Base-by-base conservation (phyloP, 2,113 vertebrate species). In the Periophthalmodon schlosseri region DNA sequence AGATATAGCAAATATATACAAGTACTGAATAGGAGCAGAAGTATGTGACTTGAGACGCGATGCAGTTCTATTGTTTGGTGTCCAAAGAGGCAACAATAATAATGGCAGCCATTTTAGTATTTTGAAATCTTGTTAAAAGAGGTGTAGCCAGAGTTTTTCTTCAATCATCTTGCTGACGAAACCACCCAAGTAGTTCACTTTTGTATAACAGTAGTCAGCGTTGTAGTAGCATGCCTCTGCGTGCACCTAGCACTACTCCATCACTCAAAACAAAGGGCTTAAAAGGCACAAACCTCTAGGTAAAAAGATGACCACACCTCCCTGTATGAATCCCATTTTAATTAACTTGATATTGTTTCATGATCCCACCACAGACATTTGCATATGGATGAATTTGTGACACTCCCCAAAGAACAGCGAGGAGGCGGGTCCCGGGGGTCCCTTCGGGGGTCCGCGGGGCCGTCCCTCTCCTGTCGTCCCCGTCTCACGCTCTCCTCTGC, bases 241-340 rank as follows among this genome's bases (percentile, higher is more conserved):
- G 78, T 90, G 81, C 86, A 84, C 83, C 67, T 52, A 79, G 76
- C 84, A 84, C 80, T 87, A 84, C 76, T 81, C 69, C 76, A 56
- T 84, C 81, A 84, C 70, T 81, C 73, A 82, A 88, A 88, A 87
- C 88, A 89, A 92, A 93, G 92, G 93, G 91, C 93, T 93, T 84
- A 86, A 87, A 82, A 86, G 90, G 92, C 87, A 91, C 90, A 88
- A 81, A 91, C 88, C 87, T 88, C 87, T 75, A 64, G 72, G 67
- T 57, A 23, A 61, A 39, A 63, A 65, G 72, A 82, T 44, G 39
- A 80, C 69, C 75, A 56, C 74, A 76, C 71, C 70, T 81, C 76
- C 73, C 57, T 11, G 11, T 69, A 49, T 52, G 72, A 73, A 83
- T 65, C 9, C 57, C 44, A 72, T 52, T 24, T 54, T 50, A 68